These are phyloP conservation scores for Pao palembangensis DNA, from an alignment of 2,113 vertebrate genomes.

Conservation along the genomic window DNA sequence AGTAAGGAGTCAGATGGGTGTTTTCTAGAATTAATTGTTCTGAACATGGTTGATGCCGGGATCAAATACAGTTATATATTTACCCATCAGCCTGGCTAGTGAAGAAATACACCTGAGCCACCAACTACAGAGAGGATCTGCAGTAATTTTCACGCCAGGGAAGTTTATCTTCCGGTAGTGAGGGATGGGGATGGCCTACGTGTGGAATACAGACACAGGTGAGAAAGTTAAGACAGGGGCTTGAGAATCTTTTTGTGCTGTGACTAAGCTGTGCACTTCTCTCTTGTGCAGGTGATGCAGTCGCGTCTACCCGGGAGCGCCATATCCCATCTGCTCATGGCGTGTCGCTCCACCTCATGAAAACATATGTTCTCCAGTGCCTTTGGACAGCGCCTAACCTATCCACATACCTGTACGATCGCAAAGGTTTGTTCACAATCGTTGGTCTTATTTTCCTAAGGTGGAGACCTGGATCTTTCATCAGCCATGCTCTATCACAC, in stretches of 20 bases:
- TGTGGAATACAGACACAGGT: conserved; percentile 98
- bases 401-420: conserved; percentile 91
- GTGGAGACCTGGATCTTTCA: not conserved
- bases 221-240: conserved; percentile 8
- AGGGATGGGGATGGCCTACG: conserved; percentile 91
- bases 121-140: conserved; percentile 89
- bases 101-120: conserved; percentile 89
- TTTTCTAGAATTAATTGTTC: not conserved
- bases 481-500: conserved; percentile 56
- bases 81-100: conserved; percentile 76
- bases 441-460: not conserved
- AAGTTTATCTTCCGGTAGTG: conserved; percentile 93
- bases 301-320: no score
- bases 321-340: conserved; percentile 83
- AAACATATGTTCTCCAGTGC: conserved; percentile 95
- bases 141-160: conserved; percentile 89
- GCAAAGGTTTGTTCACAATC: conserved; percentile 76
- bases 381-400: conserved; percentile 87
- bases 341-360: conserved; percentile 92
- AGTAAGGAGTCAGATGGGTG: not conserved
- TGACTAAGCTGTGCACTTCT: not conserved
- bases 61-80: not conserved
- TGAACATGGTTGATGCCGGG: not conserved
- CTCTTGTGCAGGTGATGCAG: conserved; percentile 83
- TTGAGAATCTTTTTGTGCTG: not conserved